Percentiles rank a stretch among this genome's conserved stretches.
phyloP scores from a whole-genome alignment of 2,888 invertebrate genomes.

The Strigamia maritima region DNA sequence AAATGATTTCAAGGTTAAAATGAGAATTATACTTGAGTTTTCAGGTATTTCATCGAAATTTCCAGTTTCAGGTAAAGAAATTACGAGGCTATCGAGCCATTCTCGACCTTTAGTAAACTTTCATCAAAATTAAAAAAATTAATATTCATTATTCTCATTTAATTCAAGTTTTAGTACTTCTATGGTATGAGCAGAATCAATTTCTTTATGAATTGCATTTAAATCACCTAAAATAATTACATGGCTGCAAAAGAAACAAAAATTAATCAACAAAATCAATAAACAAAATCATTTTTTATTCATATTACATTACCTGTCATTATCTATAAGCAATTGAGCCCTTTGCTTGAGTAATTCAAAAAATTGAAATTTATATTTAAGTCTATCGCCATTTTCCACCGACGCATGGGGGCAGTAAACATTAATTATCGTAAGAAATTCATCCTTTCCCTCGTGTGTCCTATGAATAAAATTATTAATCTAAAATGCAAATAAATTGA shows the following conservation, averaged over 20 bases:
- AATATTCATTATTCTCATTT: background rate
- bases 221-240: conserved; percentile 58
- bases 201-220: conserved; percentile 54
- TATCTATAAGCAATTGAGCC: conserved; percentile 51
- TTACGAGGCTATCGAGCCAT: background rate
- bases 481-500: background rate
- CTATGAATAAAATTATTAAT: conserved; percentile 23
- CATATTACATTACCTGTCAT: conserved; percentile 51
- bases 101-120: background rate
- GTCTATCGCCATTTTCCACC: conserved; percentile 53
- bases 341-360: conserved; percentile 53
- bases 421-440: conserved; percentile 52
- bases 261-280: background rate
- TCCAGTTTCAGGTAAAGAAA: background rate
- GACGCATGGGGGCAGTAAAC: conserved; percentile 58
- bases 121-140: background rate
- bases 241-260: conserved; percentile 48
- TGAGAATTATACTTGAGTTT: background rate
- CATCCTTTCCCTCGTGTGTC: background rate
- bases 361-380: conserved; percentile 54
- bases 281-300: background rate
- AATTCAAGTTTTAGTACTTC: background rate
- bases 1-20: background rate
- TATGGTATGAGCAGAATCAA: conserved; percentile 54
- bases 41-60: background rate